Evolutionary conservation across 2,113 vertebrate genomes (phyloP).

Genomic region (Alosa alosa): DNA sequence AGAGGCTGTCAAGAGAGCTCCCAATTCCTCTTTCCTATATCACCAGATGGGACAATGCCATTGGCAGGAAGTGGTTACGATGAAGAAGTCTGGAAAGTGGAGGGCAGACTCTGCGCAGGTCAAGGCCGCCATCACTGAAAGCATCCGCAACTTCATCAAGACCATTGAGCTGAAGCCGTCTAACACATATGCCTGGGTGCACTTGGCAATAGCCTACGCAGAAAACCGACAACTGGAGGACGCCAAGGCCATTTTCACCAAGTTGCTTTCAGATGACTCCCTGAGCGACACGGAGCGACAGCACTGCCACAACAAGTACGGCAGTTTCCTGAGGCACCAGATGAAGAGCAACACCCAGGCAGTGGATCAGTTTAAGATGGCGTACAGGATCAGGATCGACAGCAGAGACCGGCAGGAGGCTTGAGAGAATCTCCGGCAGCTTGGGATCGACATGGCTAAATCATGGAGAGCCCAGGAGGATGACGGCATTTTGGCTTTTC

Average conservation of each 20-base stretch:
- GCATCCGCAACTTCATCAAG: slow-evolving; percentile 7
- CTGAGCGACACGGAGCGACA: slow-evolving; percentile 38
- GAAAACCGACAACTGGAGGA: slow-evolving; percentile 24
- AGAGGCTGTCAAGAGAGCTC: slow-evolving; percentile 24
- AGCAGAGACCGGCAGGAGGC: slow-evolving; percentile 32
- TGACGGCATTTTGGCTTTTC: too few relatives aligned
- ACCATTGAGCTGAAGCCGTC: slow-evolving; percentile 23
- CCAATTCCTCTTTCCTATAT: slow-evolving; percentile 41
- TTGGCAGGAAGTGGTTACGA: slow-evolving; percentile 25
- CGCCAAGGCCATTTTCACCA: slow-evolving; percentile 48
- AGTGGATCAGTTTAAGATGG: slow-evolving; percentile 37
- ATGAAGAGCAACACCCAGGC: slow-evolving; percentile 33
- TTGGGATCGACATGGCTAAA: slow-evolving; percentile 16
- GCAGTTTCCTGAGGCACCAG: slow-evolving; percentile 38
- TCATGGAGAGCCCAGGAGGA: too few relatives aligned
- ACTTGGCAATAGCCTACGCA: slow-evolving; percentile 42
- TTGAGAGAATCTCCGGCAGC: slow-evolving; percentile 34
- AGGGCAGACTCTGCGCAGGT: background rate
- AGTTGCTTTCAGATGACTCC: slow-evolving; percentile 17
- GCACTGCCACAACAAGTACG: slow-evolving; percentile 29
- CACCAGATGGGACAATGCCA: slow-evolving; percentile 52
- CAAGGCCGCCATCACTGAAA: background rate
- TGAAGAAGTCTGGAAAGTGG: background rate
- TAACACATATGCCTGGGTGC: slow-evolving; percentile 25
- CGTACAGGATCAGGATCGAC: slow-evolving; percentile 34